These are phyloP conservation scores for Ormyrus labotus DNA, from an alignment of 2,888 invertebrate species.

Conservation along the genomic window DNA sequence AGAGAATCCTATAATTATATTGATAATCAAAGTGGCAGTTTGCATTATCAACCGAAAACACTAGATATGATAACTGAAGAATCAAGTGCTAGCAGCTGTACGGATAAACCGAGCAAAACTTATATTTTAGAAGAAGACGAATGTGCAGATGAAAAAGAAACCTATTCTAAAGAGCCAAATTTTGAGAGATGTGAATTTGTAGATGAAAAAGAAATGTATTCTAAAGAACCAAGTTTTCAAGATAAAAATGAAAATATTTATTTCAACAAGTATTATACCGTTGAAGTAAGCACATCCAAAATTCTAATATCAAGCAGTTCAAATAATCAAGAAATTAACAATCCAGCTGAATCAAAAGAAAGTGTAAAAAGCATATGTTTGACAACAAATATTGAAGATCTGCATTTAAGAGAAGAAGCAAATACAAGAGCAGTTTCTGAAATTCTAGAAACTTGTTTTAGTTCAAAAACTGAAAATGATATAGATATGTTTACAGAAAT, in stretches of 20 bases:
- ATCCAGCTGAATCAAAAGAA: too few species aligned
- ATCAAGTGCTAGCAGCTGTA: slow-evolving; percentile 63
- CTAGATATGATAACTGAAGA: slow-evolving; percentile 68
- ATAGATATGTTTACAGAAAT: background rate
- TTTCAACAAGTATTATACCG: background rate
- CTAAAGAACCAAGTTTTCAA: background rate
- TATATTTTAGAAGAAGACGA: slow-evolving; percentile 34
- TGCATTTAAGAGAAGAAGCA: too few species aligned
- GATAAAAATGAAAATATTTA: background rate
- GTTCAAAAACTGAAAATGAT: too few species aligned
- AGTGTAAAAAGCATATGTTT: too few species aligned
- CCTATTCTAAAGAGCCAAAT: too few species aligned
- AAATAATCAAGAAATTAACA: too few species aligned
- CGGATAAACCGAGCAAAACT: slow-evolving; percentile 57
- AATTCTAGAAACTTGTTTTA: too few species aligned
- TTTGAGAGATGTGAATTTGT: too few species aligned
- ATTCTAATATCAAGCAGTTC: background rate
- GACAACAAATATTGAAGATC: too few species aligned
- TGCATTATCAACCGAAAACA: slow-evolving; percentile 60
- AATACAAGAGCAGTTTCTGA: too few species aligned
- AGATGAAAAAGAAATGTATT: background rate
- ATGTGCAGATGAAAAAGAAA: background rate
- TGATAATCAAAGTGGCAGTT: slow-evolving; percentile 34
- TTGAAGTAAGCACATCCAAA: background rate
- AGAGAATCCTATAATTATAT: slow-evolving; percentile 42